Base-by-base conservation (phyloP, 2,113 vertebrate species). In the Cynocephalus volans region DNA sequence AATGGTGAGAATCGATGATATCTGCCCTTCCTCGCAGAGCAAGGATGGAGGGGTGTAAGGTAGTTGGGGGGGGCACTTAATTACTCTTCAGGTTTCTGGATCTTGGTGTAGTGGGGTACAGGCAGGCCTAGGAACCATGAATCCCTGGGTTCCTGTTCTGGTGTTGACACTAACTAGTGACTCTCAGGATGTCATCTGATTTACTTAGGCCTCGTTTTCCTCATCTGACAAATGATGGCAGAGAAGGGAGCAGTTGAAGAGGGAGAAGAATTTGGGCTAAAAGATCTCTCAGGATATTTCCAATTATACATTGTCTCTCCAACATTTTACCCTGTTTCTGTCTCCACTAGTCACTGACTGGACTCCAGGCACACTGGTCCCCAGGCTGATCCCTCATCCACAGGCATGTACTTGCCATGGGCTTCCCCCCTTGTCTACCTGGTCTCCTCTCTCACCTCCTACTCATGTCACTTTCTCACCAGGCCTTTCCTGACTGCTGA, bases 21-120 rank as follows among this genome's bases (percentile, higher is more conserved):
- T 2, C 67, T 24, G 67, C 28, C 60, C 72, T 50, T 67, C 31
- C 3, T 24, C n/a, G 4, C 18, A n/a, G n/a, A 41, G 54, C 18
- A 54, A 58, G 75, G 21, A 18, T 14, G 23, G 31, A 6, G 13
- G 62, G 9, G 3, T 0, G 0, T 0, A 3, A 54, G 56, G 26
- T 8, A 14, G 19, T 4, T 15, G 70, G 13, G 69, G n/a, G n/a
- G 48, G 5, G 21, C 6, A 26, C 31, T 64, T 52, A 24, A 17
- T 7, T 4, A 19, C 62, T 31, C 24, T 13, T 17, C 9, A 7
- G 67, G 36, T 33, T 72, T 84, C 50, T 60, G 23, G 48, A 41
- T 18, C 36, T 58, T 64, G 17, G 67, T 19, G 3, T 26, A 1
- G 11, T 15, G 28, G 21, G 31, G 1, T 19, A 69, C 8, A 12